Percentiles rank a stretch among this genome's conserved stretches.
Evolutionary conservation across 2,113 vertebrate genomes (phyloP).

Genomic region (Cyrtonyx montezumae): DNA sequence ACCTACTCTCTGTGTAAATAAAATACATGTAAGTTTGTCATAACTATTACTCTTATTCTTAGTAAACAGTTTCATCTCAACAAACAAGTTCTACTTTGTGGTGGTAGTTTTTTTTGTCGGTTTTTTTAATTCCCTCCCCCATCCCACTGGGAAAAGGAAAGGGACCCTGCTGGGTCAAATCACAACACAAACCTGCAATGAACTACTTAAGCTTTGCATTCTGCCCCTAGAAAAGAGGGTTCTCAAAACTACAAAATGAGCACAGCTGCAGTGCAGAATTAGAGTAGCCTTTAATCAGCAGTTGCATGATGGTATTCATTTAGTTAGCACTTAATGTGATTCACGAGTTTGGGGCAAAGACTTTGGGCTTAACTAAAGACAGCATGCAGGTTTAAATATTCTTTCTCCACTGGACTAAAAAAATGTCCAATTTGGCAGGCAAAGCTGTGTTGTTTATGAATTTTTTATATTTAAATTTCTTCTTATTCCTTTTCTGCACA

Average conservation of each 20-base stretch:
- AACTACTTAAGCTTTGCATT: neutral
- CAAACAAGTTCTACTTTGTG: no score
- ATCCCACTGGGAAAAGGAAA: no score
- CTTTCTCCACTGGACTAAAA: neutral
- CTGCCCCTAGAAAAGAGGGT: neutral
- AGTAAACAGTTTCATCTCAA: no score
- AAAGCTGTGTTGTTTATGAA: neutral
- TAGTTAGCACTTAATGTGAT: neutral
- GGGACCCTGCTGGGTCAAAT: no score
- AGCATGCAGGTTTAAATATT: neutral
- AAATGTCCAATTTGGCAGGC: neutral
- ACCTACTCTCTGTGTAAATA: neutral
- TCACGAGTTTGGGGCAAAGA: neutral
- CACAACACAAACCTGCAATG: neutral
- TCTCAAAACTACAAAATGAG: neutral
- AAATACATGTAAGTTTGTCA: no score
- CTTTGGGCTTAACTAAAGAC: neutral
- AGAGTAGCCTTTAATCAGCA: neutral
- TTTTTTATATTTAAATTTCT: slow-evolving; percentile 11
- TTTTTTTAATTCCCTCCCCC: no score
- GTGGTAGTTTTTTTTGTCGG: no score
- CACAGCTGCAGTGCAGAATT: neutral
- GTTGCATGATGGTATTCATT: neutral
- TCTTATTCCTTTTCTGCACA: neutral
- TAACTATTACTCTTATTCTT: no score